A percentile compares a stretch with the other conserved stretches of the same genome.
phyloP scores from a whole-genome alignment of 2,797 vertebrate species.

The Sebastiscus albofasciatus region DNA sequence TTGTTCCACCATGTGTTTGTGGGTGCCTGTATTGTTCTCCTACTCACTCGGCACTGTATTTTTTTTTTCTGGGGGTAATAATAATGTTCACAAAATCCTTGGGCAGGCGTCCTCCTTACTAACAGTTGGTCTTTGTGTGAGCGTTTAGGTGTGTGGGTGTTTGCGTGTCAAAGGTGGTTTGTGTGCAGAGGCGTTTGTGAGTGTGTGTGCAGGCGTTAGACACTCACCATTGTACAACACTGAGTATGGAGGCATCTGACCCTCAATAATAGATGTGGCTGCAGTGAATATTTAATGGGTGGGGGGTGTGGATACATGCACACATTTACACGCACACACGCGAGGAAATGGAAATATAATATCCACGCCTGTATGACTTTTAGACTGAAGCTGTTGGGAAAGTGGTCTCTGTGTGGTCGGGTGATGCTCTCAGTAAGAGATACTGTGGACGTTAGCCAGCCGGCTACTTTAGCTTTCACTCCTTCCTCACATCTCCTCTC shows the following conservation, averaged over 20 bases:
- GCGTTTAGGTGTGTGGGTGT: slow-evolving; percentile 68
- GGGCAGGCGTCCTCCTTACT: slow-evolving; percentile 46
- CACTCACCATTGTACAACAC: slow-evolving; percentile 73
- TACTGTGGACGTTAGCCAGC: slow-evolving; percentile 51
- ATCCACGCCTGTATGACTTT: slow-evolving; percentile 65
- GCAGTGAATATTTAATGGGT: slow-evolving; percentile 82
- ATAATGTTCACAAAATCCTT: slow-evolving; percentile 42
- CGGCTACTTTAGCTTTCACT: slow-evolving; percentile 52
- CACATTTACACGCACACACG: slow-evolving; percentile 30
- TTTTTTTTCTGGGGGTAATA: slow-evolving; percentile 53
- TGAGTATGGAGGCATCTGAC: slow-evolving; percentile 73
- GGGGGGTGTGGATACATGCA: slow-evolving; percentile 46
- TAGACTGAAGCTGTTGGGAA: slow-evolving; percentile 44
- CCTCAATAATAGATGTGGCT: slow-evolving; percentile 82
- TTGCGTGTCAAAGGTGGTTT: slow-evolving; percentile 71
- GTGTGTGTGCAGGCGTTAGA: slow-evolving; percentile 62
- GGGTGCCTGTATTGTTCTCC: slow-evolving; percentile 47
- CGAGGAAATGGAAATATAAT: slow-evolving; percentile 66
- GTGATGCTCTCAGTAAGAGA: slow-evolving; percentile 62
- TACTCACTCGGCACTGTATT: not conserved
- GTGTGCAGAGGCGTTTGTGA: slow-evolving; percentile 69
- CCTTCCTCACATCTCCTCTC: not conserved
- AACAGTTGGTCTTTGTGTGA: slow-evolving; percentile 72
- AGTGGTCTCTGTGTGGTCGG: slow-evolving; percentile 50
- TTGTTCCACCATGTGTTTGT: slow-evolving; percentile 23